These are phyloP conservation scores for Temnothorax nylanderi DNA, from an alignment of 1,140 invertebrate species.

Conservation along the genomic window DNA sequence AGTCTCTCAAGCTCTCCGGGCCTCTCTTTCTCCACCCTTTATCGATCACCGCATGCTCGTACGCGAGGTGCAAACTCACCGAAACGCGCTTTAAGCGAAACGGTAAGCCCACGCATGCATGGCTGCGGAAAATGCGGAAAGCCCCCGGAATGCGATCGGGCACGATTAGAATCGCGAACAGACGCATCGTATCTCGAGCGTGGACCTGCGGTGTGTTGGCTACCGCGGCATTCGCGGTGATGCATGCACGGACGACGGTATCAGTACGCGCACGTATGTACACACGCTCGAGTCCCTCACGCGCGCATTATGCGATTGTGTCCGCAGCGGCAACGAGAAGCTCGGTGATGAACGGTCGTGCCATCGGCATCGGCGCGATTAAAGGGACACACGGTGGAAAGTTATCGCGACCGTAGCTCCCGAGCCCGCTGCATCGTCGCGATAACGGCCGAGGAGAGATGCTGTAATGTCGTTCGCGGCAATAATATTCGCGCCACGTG, in stretches of 20 bases:
- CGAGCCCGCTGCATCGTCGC: conserved; percentile 42
- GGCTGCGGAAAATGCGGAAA: conserved; percentile 17
- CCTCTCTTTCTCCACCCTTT: conserved; percentile 1
- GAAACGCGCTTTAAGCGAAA: conserved; percentile 32
- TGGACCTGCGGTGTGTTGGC: neutral
- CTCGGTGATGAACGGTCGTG: conserved; percentile 63
- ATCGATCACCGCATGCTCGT: conserved; percentile 36
- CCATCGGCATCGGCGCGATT: conserved; percentile 46
- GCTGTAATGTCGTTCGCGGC: conserved; percentile 23
- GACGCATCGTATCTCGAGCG: conserved; percentile 3
- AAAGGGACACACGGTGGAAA: conserved; percentile 68
- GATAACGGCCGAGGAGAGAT: conserved; percentile 8
- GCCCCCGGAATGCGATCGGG: conserved; percentile 50
- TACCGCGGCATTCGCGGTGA: conserved; percentile 4
- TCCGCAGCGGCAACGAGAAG: neutral
- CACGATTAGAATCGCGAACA: conserved; percentile 59
- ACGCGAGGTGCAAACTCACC: conserved; percentile 3
- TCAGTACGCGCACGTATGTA: neutral
- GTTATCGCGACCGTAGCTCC: conserved; percentile 60
- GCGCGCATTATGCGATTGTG: conserved; percentile 1
- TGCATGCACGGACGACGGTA: neutral
- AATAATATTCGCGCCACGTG: conserved; percentile 45
- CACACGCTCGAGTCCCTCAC: neutral
- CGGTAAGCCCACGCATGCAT: neutral
- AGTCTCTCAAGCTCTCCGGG: neutral